Evolutionary conservation across 1,140 invertebrate genomes (phyloP).

Genomic region (Triops cancriformis): DNA sequence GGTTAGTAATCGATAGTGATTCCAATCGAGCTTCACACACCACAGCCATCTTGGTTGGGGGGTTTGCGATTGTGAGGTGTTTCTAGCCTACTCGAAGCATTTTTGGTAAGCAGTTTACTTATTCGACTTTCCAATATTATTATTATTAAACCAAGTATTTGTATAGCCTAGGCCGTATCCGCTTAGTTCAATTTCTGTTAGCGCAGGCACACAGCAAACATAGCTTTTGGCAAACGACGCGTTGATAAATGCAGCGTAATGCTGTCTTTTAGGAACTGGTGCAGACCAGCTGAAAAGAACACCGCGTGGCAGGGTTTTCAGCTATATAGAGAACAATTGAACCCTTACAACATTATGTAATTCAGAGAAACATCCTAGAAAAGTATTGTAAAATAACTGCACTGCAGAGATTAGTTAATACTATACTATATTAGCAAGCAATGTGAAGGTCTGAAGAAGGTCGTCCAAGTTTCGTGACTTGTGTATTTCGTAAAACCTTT

Average conservation of each 20-base stretch:
- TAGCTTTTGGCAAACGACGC: not conserved
- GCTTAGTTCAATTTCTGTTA: not conserved
- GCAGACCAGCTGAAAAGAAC: not conserved
- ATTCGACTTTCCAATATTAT: not conserved
- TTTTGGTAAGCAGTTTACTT: not conserved
- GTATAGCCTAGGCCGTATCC: not conserved
- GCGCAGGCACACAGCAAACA: not conserved
- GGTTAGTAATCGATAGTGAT: not conserved
- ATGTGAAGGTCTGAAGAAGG: not conserved
- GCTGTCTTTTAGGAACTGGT: not conserved
- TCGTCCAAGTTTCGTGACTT: not conserved
- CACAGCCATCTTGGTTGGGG: constrained; percentile 11
- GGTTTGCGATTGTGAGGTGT: constrained; percentile 9
- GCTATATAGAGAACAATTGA: not conserved
- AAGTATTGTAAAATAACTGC: too few relatives aligned
- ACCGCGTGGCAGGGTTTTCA: not conserved
- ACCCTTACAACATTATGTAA: too few relatives aligned
- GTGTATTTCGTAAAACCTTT: too few relatives aligned
- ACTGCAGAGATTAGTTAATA: too few relatives aligned
- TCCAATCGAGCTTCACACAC: not conserved
- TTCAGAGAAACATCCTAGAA: too few relatives aligned
- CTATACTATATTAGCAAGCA: not conserved
- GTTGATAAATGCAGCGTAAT: not conserved
- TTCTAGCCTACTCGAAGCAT: not conserved
- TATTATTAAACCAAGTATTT: not conserved